Evolutionary conservation across 2,113 vertebrate species (phyloP), one percentile per base, ranked within the genome.

Genomic region (Progne subis): DNA sequence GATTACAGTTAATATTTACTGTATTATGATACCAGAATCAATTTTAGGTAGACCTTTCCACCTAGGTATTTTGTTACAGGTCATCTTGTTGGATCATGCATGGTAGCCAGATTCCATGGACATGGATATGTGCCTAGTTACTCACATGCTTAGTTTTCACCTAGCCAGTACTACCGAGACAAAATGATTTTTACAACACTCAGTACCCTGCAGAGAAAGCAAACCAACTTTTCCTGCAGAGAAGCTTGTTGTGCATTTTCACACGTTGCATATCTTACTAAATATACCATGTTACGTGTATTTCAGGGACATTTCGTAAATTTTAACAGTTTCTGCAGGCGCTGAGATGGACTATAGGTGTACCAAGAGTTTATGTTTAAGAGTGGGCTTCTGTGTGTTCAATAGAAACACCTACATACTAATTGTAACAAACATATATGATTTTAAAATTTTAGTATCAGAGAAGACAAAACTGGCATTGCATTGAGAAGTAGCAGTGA

Each of bases 21-120:
- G 59, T 88, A 75, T 77, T 76, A 26, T 18, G 74, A 82, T 84
- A 71, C 78, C 29, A 24, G 52, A 37, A 41, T 94, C 94, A 94
- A 60, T 94, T 96, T 95, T 92, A 92, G 60, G 68, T 83, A 95
- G 94, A 93, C 72, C 80, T 96, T 95, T 93, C 69, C 46, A 68
- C 44, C 44, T 74, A 88, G 65, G 41, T 94, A 86, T 94, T 91
- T 95, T 90, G 71, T 92, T 95, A 95, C 44, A 86, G 85, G 82
- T 95, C 90, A 83, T 87, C 78, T 79, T 93, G 67, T 74, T 93
- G 84, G 87, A 74, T 92, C 87, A 67, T 37, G 52, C 82, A 21
- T 39, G 49, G 79, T 67, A 80, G 63, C 71, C 87, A 90, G 56
- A 91, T 94, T 77, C 70, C 84, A 18, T 61, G 67, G 77, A 44